Evolutionary conservation across 2,113 vertebrate genomes (phyloP), one percentile per base, ranked within the genome.

Genomic region (Lagenorhynchus albirostris): DNA sequence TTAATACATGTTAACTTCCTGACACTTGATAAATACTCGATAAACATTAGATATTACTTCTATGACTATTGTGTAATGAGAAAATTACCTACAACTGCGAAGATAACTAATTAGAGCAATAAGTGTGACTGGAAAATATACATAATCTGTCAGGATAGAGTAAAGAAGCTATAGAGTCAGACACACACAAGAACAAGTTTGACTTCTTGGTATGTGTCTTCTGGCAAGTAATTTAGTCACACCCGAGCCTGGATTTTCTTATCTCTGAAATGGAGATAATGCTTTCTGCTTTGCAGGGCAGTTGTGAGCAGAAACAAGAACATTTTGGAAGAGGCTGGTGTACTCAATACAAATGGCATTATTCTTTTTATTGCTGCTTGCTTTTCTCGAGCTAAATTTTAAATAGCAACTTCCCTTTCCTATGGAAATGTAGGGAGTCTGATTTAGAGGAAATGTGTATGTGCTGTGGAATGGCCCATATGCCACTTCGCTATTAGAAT

Each of bases 401-500:
- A 96, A 94, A 95, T 80, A 95, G 82, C 17, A 83, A 53, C 71
- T 89, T 96, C n/a, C 62, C 76, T 92, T 96, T 95, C 81, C 60
- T 83, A 38, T 60, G 50, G 92, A 87, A 87, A 81, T 93, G 83
- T 79, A 60, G 33, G 53, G 47, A 94, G 53, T 97, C 94, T 95
- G 90, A 82, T 82, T 89, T 95, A 89, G 36, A 97, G 44, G 50
- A 44, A 93, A 36, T 94, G 91, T 86, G 21, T 87, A 50, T 62
- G 53, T 89, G 83, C 92, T 83, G 63, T 92, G 63, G 90, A 97
- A 87, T 44, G n/a, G 68, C 50, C 97, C 95, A 96, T 92, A 95
- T 97, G 90, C 79, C 79, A 70, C 80, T 87, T 90, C 79, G 73
- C 41, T 96, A 92, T 97, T 94, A 97, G 94, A 94, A 70, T 83